Evolutionary conservation across 2,113 vertebrate species (phyloP).

Genomic region (Acrocephalus arundinaceus): DNA sequence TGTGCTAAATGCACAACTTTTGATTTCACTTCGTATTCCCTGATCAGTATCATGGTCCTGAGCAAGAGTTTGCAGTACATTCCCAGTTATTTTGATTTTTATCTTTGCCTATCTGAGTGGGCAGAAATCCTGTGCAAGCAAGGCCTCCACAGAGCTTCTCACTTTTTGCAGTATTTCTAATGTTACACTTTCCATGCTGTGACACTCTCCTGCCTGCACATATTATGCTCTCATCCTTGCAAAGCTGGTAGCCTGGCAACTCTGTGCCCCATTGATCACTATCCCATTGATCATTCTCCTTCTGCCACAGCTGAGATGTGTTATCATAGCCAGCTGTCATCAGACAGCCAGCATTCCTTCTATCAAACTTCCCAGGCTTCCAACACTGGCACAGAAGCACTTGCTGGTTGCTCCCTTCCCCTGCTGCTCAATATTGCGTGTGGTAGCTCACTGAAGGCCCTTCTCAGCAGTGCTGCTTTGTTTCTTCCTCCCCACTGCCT

Average conservation of each 20-base stretch:
- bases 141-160: neutral
- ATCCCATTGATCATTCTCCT: neutral
- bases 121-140: neutral
- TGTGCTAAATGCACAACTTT: neutral
- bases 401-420: neutral
- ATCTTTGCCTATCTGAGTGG: neutral
- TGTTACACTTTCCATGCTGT: neutral
- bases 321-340: neutral
- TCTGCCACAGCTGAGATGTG: neutral
- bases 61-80: neutral
- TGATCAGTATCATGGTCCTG: neutral
- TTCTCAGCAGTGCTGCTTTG: neutral
- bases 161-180: neutral
- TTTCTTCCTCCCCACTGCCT: neutral
- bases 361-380: neutral
- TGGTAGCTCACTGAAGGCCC: neutral
- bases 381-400: neutral
- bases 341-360: neutral
- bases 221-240: neutral
- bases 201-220: neutral
- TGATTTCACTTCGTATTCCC: neutral
- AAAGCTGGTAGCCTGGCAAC: slow-evolving; percentile 2
- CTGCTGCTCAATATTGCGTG: neutral
- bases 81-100: neutral
- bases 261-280: neutral